phyloP scores from a whole-genome alignment of 2,113 vertebrate genomes.

The Herpailurus yagouaroundi region DNA sequence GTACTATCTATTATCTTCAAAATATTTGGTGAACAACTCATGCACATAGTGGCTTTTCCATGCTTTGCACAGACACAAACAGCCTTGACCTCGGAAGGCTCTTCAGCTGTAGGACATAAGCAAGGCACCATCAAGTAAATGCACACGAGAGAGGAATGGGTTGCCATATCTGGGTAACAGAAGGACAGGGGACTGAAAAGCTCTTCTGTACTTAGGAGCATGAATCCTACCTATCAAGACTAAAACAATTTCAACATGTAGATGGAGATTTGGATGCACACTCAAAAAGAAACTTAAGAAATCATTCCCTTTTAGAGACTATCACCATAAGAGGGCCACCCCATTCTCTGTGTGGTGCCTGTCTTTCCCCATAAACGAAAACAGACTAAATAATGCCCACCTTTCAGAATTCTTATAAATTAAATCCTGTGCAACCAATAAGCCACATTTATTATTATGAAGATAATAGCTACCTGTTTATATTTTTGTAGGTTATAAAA shows the following conservation, averaged over 20 bases:
- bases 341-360: neutral
- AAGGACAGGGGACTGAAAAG: neutral
- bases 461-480: neutral
- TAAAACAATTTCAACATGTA: neutral
- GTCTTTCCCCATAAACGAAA: neutral
- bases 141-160: accelerated
- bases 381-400: neutral
- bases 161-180: neutral
- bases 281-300: neutral
- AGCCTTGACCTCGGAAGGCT: neutral
- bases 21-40: neutral
- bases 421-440: neutral
- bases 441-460: neutral
- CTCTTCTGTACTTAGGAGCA: neutral
- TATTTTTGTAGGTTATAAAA: neutral
- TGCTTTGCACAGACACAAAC: neutral
- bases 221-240: neutral
- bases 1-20: neutral
- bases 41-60: too few species aligned
- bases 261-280: neutral
- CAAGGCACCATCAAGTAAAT: neutral
- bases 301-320: neutral
- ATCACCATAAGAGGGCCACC: neutral
- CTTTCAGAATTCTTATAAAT: neutral
- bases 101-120: accelerated